Base-by-base conservation (phyloP, 2,888 invertebrate species). In the Galeopsomyia nigrocyanea region DNA sequence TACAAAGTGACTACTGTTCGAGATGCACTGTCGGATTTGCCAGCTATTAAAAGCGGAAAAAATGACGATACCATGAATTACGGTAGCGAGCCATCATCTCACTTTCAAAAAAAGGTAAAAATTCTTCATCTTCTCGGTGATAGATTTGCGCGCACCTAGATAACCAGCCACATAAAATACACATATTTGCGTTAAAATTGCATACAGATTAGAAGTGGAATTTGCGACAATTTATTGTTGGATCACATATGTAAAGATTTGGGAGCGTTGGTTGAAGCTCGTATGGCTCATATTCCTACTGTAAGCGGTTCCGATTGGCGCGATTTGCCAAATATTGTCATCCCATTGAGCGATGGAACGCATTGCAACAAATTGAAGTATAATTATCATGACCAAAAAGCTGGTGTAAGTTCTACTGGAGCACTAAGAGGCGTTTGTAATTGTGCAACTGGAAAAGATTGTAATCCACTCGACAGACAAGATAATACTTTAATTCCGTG, bases 201-300 rank as follows among this genome's bases (percentile, higher is more conserved):
- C n/a, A n/a, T n/a, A 39, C 78, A 91, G 88, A 89, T 94, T 77
- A 87, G 94, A 72, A 89, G 90, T 49, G 87, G 88, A 72, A 89
- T 90, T 75, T 89, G 89, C 75, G 88, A 88, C 72, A 88, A 88
- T 0, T 86, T 90, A 71, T 82, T 93, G 49, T 87, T 90, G 10
- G 95, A 95, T 83, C 95, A 96, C 80, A 90, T 95, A 74, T 95
- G 94, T 82, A 95, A 95, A 83, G 93, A 94, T 80, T 94, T 95
- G 94, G 92, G 92, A 49, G 90, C 93, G 0, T 85, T 95, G 47
- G 93, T 95, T 1, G 93, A 92, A 84, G 93, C 93, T 0, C 89
- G 95, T 68, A 94, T 96, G 82, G 87, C 89, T 22, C 89, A 93
- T 75, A 91, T 96, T 70, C 95, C 95, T 0, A 90, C 90, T 0